These are phyloP conservation scores for Oopsacas minuta DNA, from an alignment of 37 sponge, comb jelly and placozoan genomes.

Conservation along the genomic window DNA sequence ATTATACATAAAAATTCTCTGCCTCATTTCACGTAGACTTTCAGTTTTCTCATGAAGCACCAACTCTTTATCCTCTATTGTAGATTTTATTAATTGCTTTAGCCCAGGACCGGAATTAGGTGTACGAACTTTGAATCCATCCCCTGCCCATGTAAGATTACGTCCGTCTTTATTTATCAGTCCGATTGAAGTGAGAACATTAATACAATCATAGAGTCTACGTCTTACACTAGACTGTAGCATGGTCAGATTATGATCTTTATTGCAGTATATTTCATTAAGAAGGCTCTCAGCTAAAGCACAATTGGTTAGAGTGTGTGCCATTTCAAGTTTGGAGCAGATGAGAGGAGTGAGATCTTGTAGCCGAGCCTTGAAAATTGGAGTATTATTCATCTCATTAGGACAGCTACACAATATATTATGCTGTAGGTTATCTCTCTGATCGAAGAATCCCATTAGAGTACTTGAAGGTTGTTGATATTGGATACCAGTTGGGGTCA, in stretches of 20 bases:
- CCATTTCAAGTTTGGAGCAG: neutral
- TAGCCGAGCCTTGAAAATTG: slow-evolving; percentile 1
- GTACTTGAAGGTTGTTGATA: neutral
- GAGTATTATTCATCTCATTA: neutral
- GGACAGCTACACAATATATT: neutral
- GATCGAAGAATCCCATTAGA: neutral
- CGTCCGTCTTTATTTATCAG: neutral
- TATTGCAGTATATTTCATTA: neutral
- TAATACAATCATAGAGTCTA: slow-evolving; percentile 8
- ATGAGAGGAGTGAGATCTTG: neutral
- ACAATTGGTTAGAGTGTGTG: neutral
- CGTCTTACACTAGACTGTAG: slow-evolving; percentile 3
- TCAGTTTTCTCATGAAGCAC: neutral
- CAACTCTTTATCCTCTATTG: neutral
- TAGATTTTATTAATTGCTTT: neutral
- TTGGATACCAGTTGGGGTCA: neutral
- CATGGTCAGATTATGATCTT: neutral
- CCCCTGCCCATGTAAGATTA: neutral
- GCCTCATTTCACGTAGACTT: neutral
- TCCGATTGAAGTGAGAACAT: neutral
- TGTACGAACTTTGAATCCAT: neutral
- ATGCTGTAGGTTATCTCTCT: neutral
- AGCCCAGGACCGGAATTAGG: neutral
- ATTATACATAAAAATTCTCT: neutral
- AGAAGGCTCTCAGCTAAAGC: neutral